Evolutionary conservation across 2,888 invertebrate species (phyloP), one percentile per base, ranked within the genome.

Genomic region (Operophtera brumata): DNA sequence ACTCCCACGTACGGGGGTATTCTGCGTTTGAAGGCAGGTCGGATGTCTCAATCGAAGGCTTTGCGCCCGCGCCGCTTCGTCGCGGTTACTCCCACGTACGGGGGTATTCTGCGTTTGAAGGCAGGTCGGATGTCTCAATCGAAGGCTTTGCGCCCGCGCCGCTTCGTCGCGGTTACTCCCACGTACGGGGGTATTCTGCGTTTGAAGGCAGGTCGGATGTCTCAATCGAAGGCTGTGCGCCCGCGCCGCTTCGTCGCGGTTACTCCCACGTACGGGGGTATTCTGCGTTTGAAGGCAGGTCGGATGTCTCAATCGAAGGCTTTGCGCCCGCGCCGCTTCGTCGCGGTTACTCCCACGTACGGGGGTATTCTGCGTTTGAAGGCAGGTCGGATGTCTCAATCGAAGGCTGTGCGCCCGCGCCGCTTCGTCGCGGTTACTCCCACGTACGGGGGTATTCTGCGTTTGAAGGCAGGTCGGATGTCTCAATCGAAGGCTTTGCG

Each of bases 71-170:
- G 78, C 76, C 72, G 75, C n/a, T n/a, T n/a, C 52, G 41, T n/a
- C 34, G 10, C 13, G 9, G 54, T 55, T 65, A 63, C 73, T 74
- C 82, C 77, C 78, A 81, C 83, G 73, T 75, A 71, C 72, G 61
- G 71, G 67, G 67, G 58, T n/a, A n/a, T n/a, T n/a, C n/a, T n/a
- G 52, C 80, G 79, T 89, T 88, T 89, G 89, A 89, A 75, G 74
- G 66, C 79, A 80, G 80, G 78, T 89, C 87, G 82, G 84, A 87
- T 89, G 85, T 84, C 87, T 87, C 86, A 84, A 87, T 89, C 86
- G 82, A 74, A 80, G 78, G 80, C 83, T 85, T 83, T 76, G 78
- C 82, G 80, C 78, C 75, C 76, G 77, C 78, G 78, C 76, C 72
- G 75, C n/a, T n/a, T n/a, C 52, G 41, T n/a, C 34, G 10, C 13